Conservation (phyloP, 2,113 vertebrate genomes). For the Silurus meridionalis region DNA sequence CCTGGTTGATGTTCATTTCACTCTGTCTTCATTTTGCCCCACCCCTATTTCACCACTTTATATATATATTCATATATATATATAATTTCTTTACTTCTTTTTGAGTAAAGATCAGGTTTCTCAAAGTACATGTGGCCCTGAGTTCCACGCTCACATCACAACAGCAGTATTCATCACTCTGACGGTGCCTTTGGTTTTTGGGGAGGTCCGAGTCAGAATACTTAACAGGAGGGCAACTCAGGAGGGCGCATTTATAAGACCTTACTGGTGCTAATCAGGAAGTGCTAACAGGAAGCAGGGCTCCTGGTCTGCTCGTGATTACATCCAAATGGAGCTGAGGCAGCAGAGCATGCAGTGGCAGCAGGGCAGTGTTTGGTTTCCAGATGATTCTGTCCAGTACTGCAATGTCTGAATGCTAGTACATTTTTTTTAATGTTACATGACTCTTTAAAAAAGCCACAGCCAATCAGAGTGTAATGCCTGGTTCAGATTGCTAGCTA, state of each 20-base stretch:
- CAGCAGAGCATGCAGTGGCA: constrained; percentile 66
- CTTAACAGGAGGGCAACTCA: constrained; percentile 74
- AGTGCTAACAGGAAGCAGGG: constrained; percentile 86
- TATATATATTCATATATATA: too few species aligned
- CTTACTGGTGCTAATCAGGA: constrained; percentile 90
- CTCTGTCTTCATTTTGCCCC: constrained; percentile 10
- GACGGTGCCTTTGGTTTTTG: constrained; percentile 48
- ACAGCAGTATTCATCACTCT: constrained; percentile 81
- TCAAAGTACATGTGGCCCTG: constrained; percentile 40
- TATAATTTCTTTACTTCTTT: constrained; percentile 27
- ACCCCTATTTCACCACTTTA: constrained; percentile 23
- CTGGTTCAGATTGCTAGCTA: neutral
- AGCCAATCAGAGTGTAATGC: neutral
- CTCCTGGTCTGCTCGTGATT: constrained; percentile 91
- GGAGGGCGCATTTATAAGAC: constrained; percentile 82
- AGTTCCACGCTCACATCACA: constrained; percentile 77
- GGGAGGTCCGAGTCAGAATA: constrained; percentile 54
- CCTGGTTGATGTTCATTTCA: constrained; percentile 36
- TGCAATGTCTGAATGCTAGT: neutral
- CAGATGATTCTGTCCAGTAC: constrained; percentile 13
- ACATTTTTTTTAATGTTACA: neutral
- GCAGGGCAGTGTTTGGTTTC: neutral
- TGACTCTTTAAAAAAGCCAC: constrained; percentile 4
- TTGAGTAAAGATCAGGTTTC: constrained; percentile 40
- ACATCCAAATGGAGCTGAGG: constrained; percentile 83